Evolutionary conservation across 2,113 vertebrate genomes (phyloP).

Genomic region (Rhinolophus sinicus): DNA sequence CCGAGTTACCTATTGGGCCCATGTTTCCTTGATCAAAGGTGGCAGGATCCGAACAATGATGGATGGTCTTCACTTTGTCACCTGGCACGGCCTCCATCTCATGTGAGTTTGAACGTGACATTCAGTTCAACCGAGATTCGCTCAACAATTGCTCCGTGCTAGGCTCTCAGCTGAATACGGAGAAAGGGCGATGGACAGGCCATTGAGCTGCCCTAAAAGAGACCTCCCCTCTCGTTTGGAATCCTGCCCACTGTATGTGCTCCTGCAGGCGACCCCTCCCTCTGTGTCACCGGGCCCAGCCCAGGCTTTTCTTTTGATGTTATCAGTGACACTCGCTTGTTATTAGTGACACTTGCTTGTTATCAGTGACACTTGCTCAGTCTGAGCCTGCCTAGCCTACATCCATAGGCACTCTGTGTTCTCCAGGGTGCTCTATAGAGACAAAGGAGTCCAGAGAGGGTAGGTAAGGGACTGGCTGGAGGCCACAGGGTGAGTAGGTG

Average conservation of each 20-base stretch:
- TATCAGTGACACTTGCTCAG: not conserved
- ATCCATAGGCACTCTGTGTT: not conserved
- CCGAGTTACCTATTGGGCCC: accelerated
- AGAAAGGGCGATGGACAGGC: not conserved
- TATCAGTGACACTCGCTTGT: not conserved
- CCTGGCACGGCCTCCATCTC: not conserved
- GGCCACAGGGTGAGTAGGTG: not conserved
- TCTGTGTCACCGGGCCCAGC: accelerated
- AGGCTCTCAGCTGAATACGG: accelerated
- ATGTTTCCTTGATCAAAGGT: accelerated
- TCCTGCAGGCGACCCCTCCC: not conserved
- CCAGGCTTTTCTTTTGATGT: not conserved
- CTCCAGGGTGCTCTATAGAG: not conserved
- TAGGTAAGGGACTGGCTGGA: not conserved
- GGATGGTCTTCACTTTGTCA: accelerated
- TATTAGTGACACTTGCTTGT: not conserved
- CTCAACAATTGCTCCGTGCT: too few species aligned
- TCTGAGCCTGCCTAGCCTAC: too few species aligned
- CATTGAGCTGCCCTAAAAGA: not conserved
- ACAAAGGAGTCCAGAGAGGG: not conserved
- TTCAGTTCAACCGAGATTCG: accelerated
- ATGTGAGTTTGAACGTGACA: not conserved
- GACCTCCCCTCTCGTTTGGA: not conserved
- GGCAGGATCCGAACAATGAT: accelerated
- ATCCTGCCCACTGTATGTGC: accelerated